These are phyloP conservation scores for Cariama cristata DNA, from an alignment of 2,113 vertebrate species.

Conservation along the genomic window DNA sequence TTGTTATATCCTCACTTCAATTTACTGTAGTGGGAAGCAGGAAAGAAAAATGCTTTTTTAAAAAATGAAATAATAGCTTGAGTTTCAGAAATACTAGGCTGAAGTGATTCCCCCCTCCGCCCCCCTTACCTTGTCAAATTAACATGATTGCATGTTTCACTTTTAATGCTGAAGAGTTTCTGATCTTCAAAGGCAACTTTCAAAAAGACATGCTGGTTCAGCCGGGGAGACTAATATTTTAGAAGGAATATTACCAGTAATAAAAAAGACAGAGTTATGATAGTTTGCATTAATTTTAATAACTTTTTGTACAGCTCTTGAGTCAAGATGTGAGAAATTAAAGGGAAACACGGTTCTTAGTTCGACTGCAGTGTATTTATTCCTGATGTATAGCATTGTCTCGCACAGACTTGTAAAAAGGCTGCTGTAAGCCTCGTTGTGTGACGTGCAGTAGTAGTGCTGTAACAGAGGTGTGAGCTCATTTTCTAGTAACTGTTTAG, in stretches of 20 bases:
- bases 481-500: not conserved
- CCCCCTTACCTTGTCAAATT: constrained; percentile 57
- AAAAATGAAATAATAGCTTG: constrained; percentile 34
- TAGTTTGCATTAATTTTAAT: constrained; percentile 79
- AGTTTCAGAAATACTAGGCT: constrained; percentile 46
- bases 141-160: constrained; percentile 62
- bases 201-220: constrained; percentile 55
- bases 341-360: constrained; percentile 44
- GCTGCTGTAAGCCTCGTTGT: not conserved
- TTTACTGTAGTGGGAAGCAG: not conserved
- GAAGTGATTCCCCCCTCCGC: not conserved
- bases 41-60: not conserved
- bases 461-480: not conserved
- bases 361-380: constrained; percentile 35
- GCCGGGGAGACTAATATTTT: constrained; percentile 73
- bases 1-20: constrained; percentile 1
- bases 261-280: constrained; percentile 74
- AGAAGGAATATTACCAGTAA: constrained; percentile 70
- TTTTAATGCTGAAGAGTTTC: constrained; percentile 60
- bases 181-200: constrained; percentile 70
- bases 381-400: not conserved
- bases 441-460: not conserved
- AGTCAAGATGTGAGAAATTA: constrained; percentile 62
- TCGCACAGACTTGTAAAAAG: not conserved
- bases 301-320: constrained; percentile 56